Base-by-base conservation (phyloP, 1,140 invertebrate genomes). In the Riptortus pedestris region DNA sequence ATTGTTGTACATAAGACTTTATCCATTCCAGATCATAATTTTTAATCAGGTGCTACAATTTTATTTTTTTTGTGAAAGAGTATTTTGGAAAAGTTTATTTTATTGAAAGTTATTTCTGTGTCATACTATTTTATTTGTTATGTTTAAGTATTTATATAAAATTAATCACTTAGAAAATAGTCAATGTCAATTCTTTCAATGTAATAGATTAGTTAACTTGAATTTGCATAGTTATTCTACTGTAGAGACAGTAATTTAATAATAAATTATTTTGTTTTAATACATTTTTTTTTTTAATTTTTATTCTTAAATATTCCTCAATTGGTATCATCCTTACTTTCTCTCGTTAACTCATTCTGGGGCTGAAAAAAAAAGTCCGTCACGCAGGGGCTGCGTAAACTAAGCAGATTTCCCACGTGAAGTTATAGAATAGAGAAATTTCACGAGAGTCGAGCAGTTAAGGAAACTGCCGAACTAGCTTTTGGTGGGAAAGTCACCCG, bases 31-130 rank as follows among this genome's bases (percentile, higher is more conserved):
- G 16, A 24, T 24, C 4, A 24, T 55, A 55, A 14, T 55, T 55
- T 27, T 55, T 55, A 26, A 55, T 24, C 51, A 24, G 51, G 51
- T 55, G 51, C 51, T 55, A 55, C 26, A 14, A 7, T 38, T 38
- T 38, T 14, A 5, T 14, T 14, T 7, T 38, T 14, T 38, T 38
- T 14, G n/a, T n/a, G n/a, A n/a, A n/a, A n/a, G n/a, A n/a, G 5
- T 38, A 5, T 38, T 38, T 38, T 38, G 5, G 14, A 7, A 7
- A 7, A 38, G 14, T 38, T 38, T 38, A 7, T 7, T 38, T 7
- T 7, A 38, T 38, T 38, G 5, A 38, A 38, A 14, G 5, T 38
- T 38, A 38, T 38, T 38, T 7, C 14, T 38, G 31, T 38, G 31
- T 38, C 31, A 38, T 38, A 38, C 5, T 7, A 38, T 38, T 7